Evolutionary conservation across 2,888 invertebrate genomes (phyloP), one percentile per base, ranked within the genome.

Genomic region (Imbricaverruca yamaguchii): DNA sequence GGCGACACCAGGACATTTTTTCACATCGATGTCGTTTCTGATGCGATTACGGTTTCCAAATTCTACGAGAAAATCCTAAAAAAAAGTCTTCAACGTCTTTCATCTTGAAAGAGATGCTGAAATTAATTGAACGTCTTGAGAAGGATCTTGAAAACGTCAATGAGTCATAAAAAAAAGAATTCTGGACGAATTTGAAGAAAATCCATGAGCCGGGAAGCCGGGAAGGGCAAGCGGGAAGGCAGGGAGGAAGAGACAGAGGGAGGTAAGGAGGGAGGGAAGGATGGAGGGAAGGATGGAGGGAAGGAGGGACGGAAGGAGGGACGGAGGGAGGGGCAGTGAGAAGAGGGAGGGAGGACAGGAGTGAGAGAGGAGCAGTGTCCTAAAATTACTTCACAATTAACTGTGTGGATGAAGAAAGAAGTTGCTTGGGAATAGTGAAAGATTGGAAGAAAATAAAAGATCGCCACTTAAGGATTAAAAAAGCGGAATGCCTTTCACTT

Each of bases 111-210:
- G n/a, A n/a, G n/a, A n/a, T n/a, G 39, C 39, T 39, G 2, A 39
- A 39, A 39, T 4, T 39, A 39, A 39, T 39, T 39, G 39, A 39
- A 39, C 39, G 39, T 39, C 39, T 39, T 39, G 56, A 67, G 61
- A 81, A 23, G n/a, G 56, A 80, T 55, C 11, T 15, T 18, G 39
- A 79, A 39, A 55, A 39, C 18, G 79, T 23, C 23, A 55, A 21
- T 23, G 79, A 79, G 55, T 18, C 56, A 59, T 39, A n/a, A 65
- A 77, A 67, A 69, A 77, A 18, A 39, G 81, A 57, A 57, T 13
- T 21, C 57, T 25, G 56, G 63, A 59, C n/a, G 39, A 80, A 21
- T 21, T 80, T 25, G 21, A 59, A 12, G 39, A 39, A 25, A 39
- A 57, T 8, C 39, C 21, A 12, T 15, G 25, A 65, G 80, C 10